phyloP scores from a whole-genome alignment of 2,113 vertebrate genomes.

The Talpa occidentalis region DNA sequence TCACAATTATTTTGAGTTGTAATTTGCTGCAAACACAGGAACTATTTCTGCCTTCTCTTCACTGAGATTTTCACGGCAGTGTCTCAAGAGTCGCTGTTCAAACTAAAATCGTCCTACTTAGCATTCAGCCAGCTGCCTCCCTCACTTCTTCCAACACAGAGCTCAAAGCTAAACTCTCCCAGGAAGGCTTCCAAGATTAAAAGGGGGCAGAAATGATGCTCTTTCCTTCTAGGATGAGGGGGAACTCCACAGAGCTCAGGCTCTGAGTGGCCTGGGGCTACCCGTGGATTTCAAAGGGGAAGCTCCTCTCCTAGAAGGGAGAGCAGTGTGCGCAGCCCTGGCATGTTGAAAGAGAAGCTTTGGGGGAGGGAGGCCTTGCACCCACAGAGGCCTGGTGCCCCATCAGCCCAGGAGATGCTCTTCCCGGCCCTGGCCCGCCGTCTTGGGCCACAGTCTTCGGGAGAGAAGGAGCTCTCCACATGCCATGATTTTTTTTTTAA shows the following conservation, averaged over 20 bases:
- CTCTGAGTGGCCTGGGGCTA: constrained; percentile 59
- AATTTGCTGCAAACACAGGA: constrained; percentile 40
- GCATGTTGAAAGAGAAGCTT: neutral
- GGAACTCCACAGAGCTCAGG: constrained; percentile 17
- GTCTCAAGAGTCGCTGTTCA: constrained; percentile 69
- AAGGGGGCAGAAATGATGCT: constrained; percentile 56
- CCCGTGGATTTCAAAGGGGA: constrained; percentile 64
- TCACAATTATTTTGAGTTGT: neutral
- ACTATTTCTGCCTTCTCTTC: constrained; percentile 58
- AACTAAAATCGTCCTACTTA: constrained; percentile 78
- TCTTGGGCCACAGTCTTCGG: neutral
- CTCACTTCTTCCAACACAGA: constrained; percentile 65
- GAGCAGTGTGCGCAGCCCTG: neutral
- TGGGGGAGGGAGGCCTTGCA: neutral
- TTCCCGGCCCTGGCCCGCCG: neutral
- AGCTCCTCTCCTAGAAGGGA: constrained; percentile 52
- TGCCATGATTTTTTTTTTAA: no score
- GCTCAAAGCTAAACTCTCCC: constrained; percentile 77
- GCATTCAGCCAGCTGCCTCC: constrained; percentile 71
- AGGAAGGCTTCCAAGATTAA: constrained; percentile 81
- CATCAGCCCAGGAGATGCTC: neutral
- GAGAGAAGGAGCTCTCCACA: neutral
- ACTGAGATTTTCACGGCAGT: constrained; percentile 50
- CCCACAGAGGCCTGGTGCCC: neutral
- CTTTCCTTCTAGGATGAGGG: constrained; percentile 67